Base-by-base conservation (phyloP, 37 sponge, comb jelly and placozoan genomes). In the Petrosia ficiformis region DNA sequence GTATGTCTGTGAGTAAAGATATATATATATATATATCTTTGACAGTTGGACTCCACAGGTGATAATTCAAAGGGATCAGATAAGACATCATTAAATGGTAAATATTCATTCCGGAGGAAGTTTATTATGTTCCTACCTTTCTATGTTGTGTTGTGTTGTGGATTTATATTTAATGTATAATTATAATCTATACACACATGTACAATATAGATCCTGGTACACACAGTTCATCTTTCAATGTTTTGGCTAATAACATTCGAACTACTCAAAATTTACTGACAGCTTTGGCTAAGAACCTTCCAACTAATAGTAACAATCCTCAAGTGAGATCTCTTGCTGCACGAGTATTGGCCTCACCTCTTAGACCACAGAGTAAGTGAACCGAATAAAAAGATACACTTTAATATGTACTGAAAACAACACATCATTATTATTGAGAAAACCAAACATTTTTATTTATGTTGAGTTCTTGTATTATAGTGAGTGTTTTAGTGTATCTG, bases 201-300 rank as follows among this genome's bases (percentile, higher is more conserved):
- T 29, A 44, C 68, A 35, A 4, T 63, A 28, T 75, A 61, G 63
- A 5, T 61, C 63, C 63, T 61, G 28, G 28, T 61, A 61, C 28
- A 26, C 63, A 61, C 5, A 25, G 65, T 11, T 57, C 44, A 22
- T 25, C 38, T 35, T 34, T 78, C 59, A 84, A 66, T 35, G 24
- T 79, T 25, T 67, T 77, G 5, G 72, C 77, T 8, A 65, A 41
- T 44, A 87, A 87, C 68, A 37, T 73, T 35, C 72, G 74, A 52
- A 85, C 39, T 39, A 67, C 86, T 3, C 86, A 86, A 52, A 39
- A 68, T n/a, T 75, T 86, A 0, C 81, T 86, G 32, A 34, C 81
- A 10, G 81, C 75, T 6, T 76, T 86, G 11, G 74, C 74, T 31
- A 85, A 85, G 73, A 77, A 71, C 69, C 76, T 83, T 14, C 69